phyloP scores from a whole-genome alignment of 2,113 vertebrate species.

The Psilopogon haemacephalus region DNA sequence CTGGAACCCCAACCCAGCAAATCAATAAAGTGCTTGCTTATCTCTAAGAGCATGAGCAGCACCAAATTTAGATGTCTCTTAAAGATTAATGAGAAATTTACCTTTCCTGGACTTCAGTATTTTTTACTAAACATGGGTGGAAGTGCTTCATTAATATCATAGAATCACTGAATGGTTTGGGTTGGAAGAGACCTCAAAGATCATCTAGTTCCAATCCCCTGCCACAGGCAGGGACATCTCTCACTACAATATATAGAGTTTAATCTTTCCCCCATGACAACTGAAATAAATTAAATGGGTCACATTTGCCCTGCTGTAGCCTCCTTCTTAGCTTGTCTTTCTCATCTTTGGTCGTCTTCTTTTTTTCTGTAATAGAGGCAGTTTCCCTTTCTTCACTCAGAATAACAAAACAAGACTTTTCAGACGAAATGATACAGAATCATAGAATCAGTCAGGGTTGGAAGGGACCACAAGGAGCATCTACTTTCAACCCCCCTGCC shows the following conservation, averaged over 20 bases:
- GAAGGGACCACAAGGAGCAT: too few relatives aligned
- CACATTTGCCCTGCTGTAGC: background rate
- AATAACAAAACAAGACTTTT: background rate
- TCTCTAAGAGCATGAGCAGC: background rate
- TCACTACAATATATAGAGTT: too few relatives aligned
- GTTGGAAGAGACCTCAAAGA: too few relatives aligned
- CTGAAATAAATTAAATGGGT: background rate
- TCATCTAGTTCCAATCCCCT: too few relatives aligned
- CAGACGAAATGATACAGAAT: background rate
- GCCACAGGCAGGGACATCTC: too few relatives aligned
- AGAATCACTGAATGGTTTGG: too few relatives aligned
- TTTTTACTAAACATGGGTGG: constrained; percentile 13
- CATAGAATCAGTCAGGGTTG: too few relatives aligned
- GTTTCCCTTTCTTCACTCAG: background rate
- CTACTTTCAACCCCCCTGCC: too few relatives aligned
- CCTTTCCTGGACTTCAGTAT: background rate
- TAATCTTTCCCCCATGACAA: background rate
- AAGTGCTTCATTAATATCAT: background rate
- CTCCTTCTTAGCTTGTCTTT: background rate
- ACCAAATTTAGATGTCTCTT: background rate
- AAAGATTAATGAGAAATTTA: constrained; percentile 13
- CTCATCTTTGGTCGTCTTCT: background rate
- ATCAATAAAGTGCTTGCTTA: constrained; percentile 11
- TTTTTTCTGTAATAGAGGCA: background rate
- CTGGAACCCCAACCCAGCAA: background rate